Conservation (phyloP, 2,797 vertebrate species). For the Sphenopsis melanotis region DNA sequence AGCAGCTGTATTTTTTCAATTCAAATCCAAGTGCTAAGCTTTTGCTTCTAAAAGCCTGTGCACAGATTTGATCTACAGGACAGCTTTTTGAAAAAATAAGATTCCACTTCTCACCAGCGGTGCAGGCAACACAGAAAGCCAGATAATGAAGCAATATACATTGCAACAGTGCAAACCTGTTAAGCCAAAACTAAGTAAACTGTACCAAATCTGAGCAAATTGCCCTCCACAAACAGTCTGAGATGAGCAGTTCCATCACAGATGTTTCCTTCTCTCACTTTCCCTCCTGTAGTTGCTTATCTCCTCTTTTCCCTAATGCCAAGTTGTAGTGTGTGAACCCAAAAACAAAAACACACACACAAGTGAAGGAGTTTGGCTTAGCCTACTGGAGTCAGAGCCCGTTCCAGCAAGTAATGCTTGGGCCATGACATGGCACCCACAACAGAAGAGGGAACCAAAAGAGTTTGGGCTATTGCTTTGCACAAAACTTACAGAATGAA, state of each 20-base stretch:
- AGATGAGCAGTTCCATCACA: not conserved
- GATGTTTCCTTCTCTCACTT: not conserved
- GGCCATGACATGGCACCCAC: not conserved
- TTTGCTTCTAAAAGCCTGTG: not conserved
- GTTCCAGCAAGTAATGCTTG: not conserved
- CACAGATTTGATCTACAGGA: not conserved
- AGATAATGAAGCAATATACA: not conserved
- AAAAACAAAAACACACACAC: not conserved
- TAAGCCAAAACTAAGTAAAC: not conserved
- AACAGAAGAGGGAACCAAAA: not conserved
- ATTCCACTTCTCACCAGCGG: not conserved
- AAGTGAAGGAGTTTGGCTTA: not conserved
- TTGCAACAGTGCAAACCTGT: not conserved
- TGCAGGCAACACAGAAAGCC: not conserved
- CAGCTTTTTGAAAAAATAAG: not conserved
- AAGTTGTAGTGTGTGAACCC: not conserved
- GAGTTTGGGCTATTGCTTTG: not conserved
- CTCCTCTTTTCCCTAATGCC: not conserved
- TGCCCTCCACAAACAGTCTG: not conserved
- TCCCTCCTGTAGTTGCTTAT: not conserved
- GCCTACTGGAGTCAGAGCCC: not conserved
- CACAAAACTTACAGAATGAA: not conserved
- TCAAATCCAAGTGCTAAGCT: not conserved
- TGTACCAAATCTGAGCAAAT: not conserved
- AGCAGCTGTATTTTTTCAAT: not conserved